phyloP scores from a whole-genome alignment of 2,888 invertebrate species.

The Thalpophila matura region DNA sequence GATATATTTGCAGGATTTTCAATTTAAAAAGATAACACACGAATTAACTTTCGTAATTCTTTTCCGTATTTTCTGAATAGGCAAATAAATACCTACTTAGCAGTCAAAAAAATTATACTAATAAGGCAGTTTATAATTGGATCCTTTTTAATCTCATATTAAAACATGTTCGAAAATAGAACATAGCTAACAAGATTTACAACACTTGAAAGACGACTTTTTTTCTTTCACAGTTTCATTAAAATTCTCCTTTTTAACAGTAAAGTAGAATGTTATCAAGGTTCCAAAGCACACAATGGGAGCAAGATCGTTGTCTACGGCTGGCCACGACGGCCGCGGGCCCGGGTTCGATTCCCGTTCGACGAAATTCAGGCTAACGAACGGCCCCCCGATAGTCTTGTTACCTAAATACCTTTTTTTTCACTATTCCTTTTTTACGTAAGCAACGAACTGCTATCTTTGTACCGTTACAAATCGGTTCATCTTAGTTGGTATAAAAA shows the following conservation, averaged over 20 bases:
- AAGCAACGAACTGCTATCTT: conserved; percentile 39
- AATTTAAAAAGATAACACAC: conserved; percentile 40
- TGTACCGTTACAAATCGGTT: conserved; percentile 54
- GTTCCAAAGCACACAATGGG: conserved; percentile 84
- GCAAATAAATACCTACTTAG: background rate
- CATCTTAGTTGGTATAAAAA: conserved; percentile 32
- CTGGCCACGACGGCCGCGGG: conserved; percentile 79
- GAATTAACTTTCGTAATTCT: conserved; percentile 12
- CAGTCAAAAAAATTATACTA: conserved; percentile 11
- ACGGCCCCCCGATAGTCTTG: conserved; percentile 74
- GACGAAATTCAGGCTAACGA: conserved; percentile 85
- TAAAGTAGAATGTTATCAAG: conserved; percentile 82
- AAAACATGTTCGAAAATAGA: conserved; percentile 44
- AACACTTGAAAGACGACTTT: conserved; percentile 24
- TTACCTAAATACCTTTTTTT: conserved; percentile 77
- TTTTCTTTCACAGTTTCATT: conserved; percentile 69
- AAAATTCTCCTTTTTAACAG: conserved; percentile 76
- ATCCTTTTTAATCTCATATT: conserved; percentile 8
- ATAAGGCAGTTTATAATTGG: conserved; percentile 18
- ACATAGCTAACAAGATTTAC: conserved; percentile 48
- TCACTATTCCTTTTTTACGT: conserved; percentile 63
- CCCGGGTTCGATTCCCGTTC: conserved; percentile 84
- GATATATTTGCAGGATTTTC: conserved; percentile 40
- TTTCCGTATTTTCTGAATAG: conserved; percentile 14
- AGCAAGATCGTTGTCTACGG: conserved; percentile 83